Evolutionary conservation across 2,888 invertebrate species (phyloP), one percentile per base, ranked within the genome.

Genomic region (Blera fallax): DNA sequence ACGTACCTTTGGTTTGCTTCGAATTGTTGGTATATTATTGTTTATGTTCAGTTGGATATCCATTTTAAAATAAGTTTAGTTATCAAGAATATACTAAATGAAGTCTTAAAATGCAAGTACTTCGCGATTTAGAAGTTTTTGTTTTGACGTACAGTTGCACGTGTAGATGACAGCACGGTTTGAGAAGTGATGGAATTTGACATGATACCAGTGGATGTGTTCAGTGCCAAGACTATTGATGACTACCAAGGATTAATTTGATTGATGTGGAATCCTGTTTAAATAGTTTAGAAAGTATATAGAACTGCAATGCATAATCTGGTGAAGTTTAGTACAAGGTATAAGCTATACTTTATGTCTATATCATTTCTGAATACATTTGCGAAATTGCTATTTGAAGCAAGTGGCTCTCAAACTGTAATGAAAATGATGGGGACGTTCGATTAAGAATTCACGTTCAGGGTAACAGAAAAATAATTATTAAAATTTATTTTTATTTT

Each of bases 21-120:
- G 87, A 10, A 87, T 83, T 2, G 77, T 77, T 27, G 87, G 87
- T 0, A 74, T 83, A 1, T 67, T 78, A 43, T 87, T 87, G 0
- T 84, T 87, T 2, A 90, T 87, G 81, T 91, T 91, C 76, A 91
- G 78, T 54, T 88, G 88, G 74, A 91, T 89, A 58, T 88, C 87
- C 89, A 89, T 89, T 29, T 60, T 27, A 24, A 43, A 58, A 45
- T 64, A 6, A 0, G 27, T 32, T 32, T 8, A 10, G 40, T 60
- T 60, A 1, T 16, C 16, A 5, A 0, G 16, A 37, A 24, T 29
- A 10, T 24, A 18, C 1, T 3, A 27, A 52, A 24, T 11, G 27
- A 52, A n/a, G 11, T 54, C 0, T 24, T 40, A 7, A 10, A 14
- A n/a, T 50, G 1, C n/a, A 34, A 7, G 11, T 5, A 10, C 8